Conservation (phyloP, 2,888 invertebrate genomes). For the Petrolisthes manimaculis region DNA sequence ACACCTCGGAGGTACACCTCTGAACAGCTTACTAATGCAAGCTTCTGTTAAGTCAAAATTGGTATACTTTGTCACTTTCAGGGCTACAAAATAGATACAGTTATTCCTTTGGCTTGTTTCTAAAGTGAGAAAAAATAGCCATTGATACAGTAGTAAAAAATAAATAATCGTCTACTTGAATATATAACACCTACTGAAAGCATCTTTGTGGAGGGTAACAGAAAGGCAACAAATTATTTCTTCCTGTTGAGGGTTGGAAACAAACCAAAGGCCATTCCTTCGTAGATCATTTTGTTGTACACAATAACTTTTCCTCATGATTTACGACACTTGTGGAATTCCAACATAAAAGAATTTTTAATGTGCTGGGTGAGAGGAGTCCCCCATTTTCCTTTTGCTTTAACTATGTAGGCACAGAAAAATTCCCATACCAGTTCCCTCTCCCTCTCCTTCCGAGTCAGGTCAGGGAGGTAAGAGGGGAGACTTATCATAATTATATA, state of each 20-base stretch:
- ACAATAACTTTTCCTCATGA: neutral
- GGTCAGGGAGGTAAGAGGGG: slow-evolving; percentile 6
- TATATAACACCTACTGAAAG: slow-evolving; percentile 11
- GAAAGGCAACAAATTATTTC: slow-evolving; percentile 8
- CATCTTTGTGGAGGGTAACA: neutral
- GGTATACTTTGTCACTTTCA: slow-evolving; percentile 12
- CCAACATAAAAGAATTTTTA: neutral
- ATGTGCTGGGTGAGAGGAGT: slow-evolving; percentile 9
- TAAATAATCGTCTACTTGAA: neutral
- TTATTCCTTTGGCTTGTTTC: slow-evolving; percentile 16
- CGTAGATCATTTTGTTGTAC: neutral
- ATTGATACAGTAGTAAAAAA: neutral
- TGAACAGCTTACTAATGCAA: slow-evolving; percentile 6
- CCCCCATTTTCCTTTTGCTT: neutral
- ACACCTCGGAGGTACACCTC: neutral
- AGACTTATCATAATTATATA: slow-evolving; percentile 28
- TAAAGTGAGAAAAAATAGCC: neutral
- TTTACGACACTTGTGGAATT: slow-evolving; percentile 16
- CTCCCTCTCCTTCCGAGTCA: neutral
- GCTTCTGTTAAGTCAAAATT: slow-evolving; percentile 1
- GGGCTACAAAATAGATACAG: slow-evolving; percentile 17
- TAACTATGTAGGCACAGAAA: slow-evolving; percentile 26
- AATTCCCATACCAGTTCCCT: slow-evolving; percentile 18
- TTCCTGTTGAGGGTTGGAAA: neutral
- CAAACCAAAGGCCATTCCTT: neutral